Conservation (phyloP, 2,797 vertebrate species). For the Pangasius macronema region DNA sequence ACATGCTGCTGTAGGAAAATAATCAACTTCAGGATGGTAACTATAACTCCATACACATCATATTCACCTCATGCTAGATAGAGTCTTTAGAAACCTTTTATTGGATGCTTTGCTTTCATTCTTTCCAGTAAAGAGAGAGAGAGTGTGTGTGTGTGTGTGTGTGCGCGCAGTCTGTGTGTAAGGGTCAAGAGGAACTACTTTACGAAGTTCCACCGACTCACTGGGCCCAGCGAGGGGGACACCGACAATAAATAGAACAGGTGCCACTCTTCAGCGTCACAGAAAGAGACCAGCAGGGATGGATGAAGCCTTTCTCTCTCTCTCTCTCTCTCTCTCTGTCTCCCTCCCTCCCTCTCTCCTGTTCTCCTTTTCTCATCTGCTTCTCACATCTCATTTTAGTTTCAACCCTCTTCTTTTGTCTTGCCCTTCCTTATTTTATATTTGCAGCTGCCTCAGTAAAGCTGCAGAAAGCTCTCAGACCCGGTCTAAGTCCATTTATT, state of each 20-base stretch:
- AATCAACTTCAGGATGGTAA: background rate
- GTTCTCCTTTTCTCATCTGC: conserved; percentile 10
- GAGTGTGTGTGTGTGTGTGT: no score
- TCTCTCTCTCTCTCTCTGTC: background rate
- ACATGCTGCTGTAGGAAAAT: background rate
- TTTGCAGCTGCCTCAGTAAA: background rate
- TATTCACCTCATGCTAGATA: background rate
- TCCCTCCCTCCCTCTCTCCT: conserved; percentile 9
- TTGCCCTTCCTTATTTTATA: background rate
- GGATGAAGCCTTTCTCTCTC: conserved; percentile 4
- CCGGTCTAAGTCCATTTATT: background rate
- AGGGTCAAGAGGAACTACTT: no score
- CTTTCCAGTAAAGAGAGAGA: background rate
- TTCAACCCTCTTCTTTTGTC: background rate
- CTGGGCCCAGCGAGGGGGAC: no score
- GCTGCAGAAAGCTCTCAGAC: no score
- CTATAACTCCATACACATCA: no score
- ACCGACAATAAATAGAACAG: conserved; percentile 58
- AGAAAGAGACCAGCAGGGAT: conserved; percentile 44
- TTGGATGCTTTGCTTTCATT: background rate
- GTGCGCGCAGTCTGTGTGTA: no score
- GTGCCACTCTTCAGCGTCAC: conserved; percentile 50
- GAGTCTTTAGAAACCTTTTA: background rate
- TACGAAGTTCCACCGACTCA: no score
- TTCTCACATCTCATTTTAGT: background rate